Base-by-base conservation (phyloP, 2,113 vertebrate species). In the Setophaga kirtlandii region DNA sequence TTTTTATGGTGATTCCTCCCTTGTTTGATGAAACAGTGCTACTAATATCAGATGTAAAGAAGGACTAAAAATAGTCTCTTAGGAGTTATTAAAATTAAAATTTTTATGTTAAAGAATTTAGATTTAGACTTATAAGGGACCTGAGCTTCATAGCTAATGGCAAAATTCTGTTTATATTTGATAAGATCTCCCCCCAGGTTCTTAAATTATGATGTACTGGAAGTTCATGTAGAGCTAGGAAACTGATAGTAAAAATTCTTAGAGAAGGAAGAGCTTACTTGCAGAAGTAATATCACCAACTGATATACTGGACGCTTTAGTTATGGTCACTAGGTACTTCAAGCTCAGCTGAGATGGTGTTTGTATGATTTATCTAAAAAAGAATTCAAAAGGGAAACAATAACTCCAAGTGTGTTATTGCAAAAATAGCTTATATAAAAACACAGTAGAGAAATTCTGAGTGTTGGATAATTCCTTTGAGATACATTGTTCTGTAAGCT, bases 281-380 rank as follows among this genome's bases (percentile, higher is more conserved):
- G 42, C 53, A 64, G 27, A 55, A 82, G 14, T 63, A 39, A 1
- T 39, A 17, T 42, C 4, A 2, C 39, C 1, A 1, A 1, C 12
- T 74, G 25, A n/a, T 77, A 44, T 5, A 14, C 71, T 75, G 33
- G 41, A 64, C 15, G 12, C 22, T 87, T 75, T 30, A 65, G 30
- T 77, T 83, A 33, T 10, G 23, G 60, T 68, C 53, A 23, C n/a
- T 85, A 60, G 52, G 53, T 41, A 35, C n/a, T 94, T 89, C 19
- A 47, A 22, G 49, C 58, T 79, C 37, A 90, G 49, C 70, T 16
- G 5, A 90, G 63, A 87, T 76, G 4, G 67, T 44, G 28, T 76
- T 91, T 76, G 15, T 14, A 23, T 55, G 49, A 24, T 82, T 91
- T 67, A 18, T 81, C 16, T 17, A 21, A 76, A 65, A 65, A 82